Percentiles rank a stretch among this genome's conserved stretches.
Conservation (phyloP, 2,888 invertebrate genomes). For the Spodoptera picta region DNA sequence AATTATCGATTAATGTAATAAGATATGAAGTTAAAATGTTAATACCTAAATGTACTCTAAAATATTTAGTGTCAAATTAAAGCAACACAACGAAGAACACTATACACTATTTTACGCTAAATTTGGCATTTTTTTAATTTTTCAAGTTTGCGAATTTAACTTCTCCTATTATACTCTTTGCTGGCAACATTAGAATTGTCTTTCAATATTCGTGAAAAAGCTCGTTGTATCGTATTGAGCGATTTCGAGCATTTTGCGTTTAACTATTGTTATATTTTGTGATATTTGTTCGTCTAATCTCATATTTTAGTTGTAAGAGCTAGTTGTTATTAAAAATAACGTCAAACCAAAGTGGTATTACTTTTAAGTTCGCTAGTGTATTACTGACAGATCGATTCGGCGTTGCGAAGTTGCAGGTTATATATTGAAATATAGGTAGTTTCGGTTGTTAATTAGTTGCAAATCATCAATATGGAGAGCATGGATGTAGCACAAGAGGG, state of each 20-base stretch:
- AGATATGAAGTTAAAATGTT: too few relatives aligned
- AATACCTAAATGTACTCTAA: too few relatives aligned
- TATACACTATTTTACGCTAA: neutral
- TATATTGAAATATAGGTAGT: conserved; percentile 68
- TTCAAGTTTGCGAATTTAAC: conserved; percentile 14
- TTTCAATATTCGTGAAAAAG: conserved; percentile 71
- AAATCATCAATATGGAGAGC: conserved; percentile 81
- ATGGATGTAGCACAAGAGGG: conserved; percentile 86
- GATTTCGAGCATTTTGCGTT: conserved; percentile 67
- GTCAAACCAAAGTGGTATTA: conserved; percentile 48
- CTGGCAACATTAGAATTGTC: conserved; percentile 61
- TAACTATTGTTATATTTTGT: conserved; percentile 61
- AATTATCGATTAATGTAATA: too few relatives aligned
- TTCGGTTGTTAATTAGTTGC: conserved; percentile 65
- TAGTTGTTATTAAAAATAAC: conserved; percentile 49
- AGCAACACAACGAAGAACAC: too few relatives aligned
- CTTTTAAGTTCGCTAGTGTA: conserved; percentile 46
- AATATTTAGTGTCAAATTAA: too few relatives aligned
- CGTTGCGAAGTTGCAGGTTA: conserved; percentile 82
- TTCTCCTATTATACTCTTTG: too few relatives aligned
- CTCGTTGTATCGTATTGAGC: conserved; percentile 64
- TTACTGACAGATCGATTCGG: conserved; percentile 80
- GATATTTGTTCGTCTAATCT: conserved; percentile 61
- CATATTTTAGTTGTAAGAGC: conserved; percentile 53
- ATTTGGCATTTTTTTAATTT: neutral